phyloP scores from a whole-genome alignment of 2,113 vertebrate genomes.

The Murina feae region DNA sequence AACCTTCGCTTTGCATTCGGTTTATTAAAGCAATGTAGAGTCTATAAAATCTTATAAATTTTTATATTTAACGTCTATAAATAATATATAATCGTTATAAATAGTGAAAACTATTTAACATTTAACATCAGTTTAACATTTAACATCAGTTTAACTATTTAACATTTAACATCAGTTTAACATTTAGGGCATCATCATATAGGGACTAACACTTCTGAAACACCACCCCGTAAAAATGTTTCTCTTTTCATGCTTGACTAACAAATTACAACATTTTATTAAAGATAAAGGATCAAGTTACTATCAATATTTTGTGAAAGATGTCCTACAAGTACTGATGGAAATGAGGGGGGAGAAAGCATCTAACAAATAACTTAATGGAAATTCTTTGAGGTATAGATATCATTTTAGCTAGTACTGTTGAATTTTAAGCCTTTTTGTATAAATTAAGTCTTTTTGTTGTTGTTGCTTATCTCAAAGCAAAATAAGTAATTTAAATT shows the following conservation, averaged over 20 bases:
- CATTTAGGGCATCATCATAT: background rate
- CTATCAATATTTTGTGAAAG: background rate
- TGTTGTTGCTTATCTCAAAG: background rate
- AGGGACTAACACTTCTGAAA: background rate
- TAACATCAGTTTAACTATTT: too few relatives aligned
- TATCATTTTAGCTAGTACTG: background rate
- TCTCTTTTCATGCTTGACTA: slow-evolving; percentile 7
- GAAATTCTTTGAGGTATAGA: background rate
- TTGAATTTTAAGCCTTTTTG: background rate
- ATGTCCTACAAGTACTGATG: background rate
- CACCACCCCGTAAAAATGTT: background rate
- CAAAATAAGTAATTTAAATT: background rate
- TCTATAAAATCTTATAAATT: background rate
- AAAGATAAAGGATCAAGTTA: background rate
- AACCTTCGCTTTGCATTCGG: background rate
- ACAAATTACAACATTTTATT: background rate
- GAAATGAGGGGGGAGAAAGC: background rate
- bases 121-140: too few relatives aligned
- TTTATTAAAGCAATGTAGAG: background rate
- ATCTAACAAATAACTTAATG: background rate
- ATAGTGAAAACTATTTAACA: too few relatives aligned
- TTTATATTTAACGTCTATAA: background rate
- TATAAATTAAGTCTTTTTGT: background rate
- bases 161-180: too few relatives aligned
- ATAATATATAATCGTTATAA: background rate